Evolutionary conservation across 2,888 invertebrate genomes (phyloP).

Genomic region (Tachina grossa): DNA sequence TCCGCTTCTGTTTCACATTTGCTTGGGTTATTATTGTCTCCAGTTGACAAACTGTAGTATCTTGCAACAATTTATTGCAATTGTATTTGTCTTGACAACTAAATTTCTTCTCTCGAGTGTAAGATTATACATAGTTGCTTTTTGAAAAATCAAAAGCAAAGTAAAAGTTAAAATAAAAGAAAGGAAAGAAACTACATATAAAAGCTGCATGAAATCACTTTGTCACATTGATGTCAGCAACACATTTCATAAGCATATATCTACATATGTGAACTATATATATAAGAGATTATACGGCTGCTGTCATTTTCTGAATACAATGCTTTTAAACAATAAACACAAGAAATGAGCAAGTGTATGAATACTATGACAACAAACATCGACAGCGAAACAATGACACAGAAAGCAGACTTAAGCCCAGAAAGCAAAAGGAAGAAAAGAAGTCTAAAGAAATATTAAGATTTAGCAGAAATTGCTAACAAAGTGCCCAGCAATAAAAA

Average conservation of each 20-base stretch:
- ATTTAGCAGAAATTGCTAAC: neutral
- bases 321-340: conserved; percentile 50
- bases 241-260: conserved; percentile 57
- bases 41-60: conserved; percentile 14
- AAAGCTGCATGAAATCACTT: conserved; percentile 65
- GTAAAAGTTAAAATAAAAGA: neutral
- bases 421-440: conserved; percentile 28
- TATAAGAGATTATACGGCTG: conserved; percentile 60
- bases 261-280: conserved; percentile 48
- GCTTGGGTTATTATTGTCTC: conserved; percentile 19
- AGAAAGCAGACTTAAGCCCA: neutral
- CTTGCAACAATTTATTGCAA: conserved; percentile 26
- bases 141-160: neutral
- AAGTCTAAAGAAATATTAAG: conserved; percentile 3
- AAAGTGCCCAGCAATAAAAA: conserved; percentile 20
- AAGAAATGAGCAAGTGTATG: conserved; percentile 22
- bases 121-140: conserved; percentile 11
- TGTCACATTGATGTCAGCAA: conserved; percentile 62
- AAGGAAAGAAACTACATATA: conserved; percentile 21
- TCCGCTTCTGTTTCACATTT: neutral
- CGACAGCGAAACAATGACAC: conserved; percentile 2
- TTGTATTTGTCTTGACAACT: conserved; percentile 17
- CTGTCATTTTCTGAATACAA: conserved; percentile 61
- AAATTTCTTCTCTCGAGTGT: conserved; percentile 14
- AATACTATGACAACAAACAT: conserved; percentile 13